A percentile compares a stretch with the other conserved stretches of the same genome.
phyloP scores from a whole-genome alignment of 2,888 invertebrate species.

The Mactromeris polynyma region DNA sequence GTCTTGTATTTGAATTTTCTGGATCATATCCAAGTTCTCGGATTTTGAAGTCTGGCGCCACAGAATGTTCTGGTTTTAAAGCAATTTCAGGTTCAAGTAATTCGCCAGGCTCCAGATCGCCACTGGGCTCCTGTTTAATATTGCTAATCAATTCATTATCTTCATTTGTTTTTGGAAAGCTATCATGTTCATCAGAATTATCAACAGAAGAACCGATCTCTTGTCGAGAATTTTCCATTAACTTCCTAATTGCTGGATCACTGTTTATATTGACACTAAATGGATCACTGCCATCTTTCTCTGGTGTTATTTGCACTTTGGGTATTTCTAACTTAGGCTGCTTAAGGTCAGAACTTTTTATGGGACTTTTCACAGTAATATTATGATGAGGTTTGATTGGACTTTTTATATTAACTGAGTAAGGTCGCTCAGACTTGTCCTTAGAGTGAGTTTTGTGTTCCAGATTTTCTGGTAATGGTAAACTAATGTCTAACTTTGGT shows the following conservation, averaged over 20 bases:
- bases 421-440: slow-evolving; percentile 53
- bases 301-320: slow-evolving; percentile 63
- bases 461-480: slow-evolving; percentile 33
- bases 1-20: slow-evolving; percentile 50
- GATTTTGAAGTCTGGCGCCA: slow-evolving; percentile 55
- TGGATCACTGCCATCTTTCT: slow-evolving; percentile 59
- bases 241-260: slow-evolving; percentile 53
- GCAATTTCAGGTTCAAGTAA: slow-evolving; percentile 48
- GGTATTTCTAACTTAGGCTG: slow-evolving; percentile 60
- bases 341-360: slow-evolving; percentile 67
- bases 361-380: slow-evolving; percentile 67
- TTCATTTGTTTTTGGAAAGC: slow-evolving; percentile 20
- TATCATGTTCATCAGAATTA: not conserved
- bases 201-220: slow-evolving; percentile 34
- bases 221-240: slow-evolving; percentile 52
- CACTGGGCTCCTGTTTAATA: slow-evolving; percentile 36
- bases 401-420: slow-evolving; percentile 66
- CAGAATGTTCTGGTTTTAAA: slow-evolving; percentile 57
- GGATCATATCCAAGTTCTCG: slow-evolving; percentile 57
- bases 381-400: slow-evolving; percentile 68
- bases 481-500: slow-evolving; percentile 66
- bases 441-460: slow-evolving; percentile 17
- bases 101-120: slow-evolving; percentile 39
- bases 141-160: not conserved
- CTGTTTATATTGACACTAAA: slow-evolving; percentile 60